phyloP scores from a whole-genome alignment of 2,888 invertebrate genomes.

The Sinotaia quadrata region DNA sequence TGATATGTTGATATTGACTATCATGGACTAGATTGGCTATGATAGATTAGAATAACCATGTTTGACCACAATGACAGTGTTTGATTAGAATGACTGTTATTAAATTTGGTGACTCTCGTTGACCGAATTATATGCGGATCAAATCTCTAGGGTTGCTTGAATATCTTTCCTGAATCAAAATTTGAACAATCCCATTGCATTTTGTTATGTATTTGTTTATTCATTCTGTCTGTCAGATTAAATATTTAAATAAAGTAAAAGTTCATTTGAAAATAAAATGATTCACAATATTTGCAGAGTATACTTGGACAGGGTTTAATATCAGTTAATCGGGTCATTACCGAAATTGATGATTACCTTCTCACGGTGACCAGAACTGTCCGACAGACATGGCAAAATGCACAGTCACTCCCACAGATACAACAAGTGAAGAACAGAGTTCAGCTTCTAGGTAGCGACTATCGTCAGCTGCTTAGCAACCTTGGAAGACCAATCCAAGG shows the following conservation, averaged over 20 bases:
- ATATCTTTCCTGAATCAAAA: too few relatives aligned
- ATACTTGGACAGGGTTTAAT: neutral
- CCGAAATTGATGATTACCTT: neutral
- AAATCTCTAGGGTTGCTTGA: too few relatives aligned
- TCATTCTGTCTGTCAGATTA: neutral
- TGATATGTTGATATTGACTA: too few relatives aligned
- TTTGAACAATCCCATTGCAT: neutral
- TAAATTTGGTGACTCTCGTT: too few relatives aligned
- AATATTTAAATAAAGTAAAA: neutral
- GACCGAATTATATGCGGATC: too few relatives aligned
- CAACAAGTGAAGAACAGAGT: neutral
- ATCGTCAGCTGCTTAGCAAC: conserved; percentile 4
- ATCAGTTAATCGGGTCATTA: neutral
- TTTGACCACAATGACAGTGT: too few relatives aligned
- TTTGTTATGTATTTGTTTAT: neutral
- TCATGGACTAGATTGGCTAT: too few relatives aligned
- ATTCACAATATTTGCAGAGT: neutral
- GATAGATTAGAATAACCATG: too few relatives aligned
- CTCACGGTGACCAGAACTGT: neutral
- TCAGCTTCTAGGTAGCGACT: conserved; percentile 21
- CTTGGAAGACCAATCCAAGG: neutral
- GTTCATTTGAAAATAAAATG: neutral
- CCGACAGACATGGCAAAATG: neutral
- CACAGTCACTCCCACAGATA: neutral
- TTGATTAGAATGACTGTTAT: too few relatives aligned